Percentiles rank a stretch among this genome's conserved stretches.
These are phyloP conservation scores for Stenotaenia linearis DNA, from an alignment of 2,888 invertebrate genomes.

Conservation along the genomic window DNA sequence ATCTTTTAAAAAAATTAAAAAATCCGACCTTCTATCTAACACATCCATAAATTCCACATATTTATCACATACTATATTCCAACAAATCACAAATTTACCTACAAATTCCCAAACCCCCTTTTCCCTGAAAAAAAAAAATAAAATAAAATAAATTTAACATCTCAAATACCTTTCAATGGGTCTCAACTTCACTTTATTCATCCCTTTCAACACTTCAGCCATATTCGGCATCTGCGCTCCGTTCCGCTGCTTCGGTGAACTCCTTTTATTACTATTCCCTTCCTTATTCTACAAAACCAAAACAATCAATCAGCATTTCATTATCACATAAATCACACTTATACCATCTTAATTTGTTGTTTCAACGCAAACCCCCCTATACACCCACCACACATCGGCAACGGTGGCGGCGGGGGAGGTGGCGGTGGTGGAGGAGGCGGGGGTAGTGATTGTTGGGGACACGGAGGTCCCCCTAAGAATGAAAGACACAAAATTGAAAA, in stretches of 20 bases:
- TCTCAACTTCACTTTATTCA: slow-evolving; percentile 11
- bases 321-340: neutral
- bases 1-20: no score
- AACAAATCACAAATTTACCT: no score
- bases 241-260: neutral
- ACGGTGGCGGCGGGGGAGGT: neutral
- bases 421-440: slow-evolving; percentile 19
- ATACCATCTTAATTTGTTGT: neutral
- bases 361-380: neutral
- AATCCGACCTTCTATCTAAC: no score
- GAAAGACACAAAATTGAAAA: neutral
- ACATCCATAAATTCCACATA: no score
- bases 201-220: slow-evolving; percentile 24
- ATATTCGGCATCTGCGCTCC: neutral
- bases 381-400: neutral
- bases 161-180: slow-evolving; percentile 18
- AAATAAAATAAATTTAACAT: no score
- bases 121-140: no score
- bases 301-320: neutral
- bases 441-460: no score
- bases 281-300: neutral
- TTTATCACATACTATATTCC: no score
- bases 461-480: neutral
- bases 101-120: neutral
- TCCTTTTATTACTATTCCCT: neutral